A percentile compares a stretch with the other conserved stretches of the same genome.
Evolutionary conservation across 2,113 vertebrate species (phyloP).

Genomic region (Lophura nycthemera): DNA sequence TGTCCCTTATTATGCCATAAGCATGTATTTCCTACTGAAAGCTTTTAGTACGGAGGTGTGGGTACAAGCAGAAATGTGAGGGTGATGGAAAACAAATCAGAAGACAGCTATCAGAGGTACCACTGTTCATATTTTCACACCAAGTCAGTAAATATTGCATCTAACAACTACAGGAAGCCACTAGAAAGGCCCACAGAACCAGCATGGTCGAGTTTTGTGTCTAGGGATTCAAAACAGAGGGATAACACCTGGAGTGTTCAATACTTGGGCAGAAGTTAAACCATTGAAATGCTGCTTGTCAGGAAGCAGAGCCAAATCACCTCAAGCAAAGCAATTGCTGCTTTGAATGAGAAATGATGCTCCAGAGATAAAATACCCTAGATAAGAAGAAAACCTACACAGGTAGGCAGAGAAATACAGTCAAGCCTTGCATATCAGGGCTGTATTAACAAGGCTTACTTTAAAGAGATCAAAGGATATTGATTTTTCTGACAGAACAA

Average conservation of each 20-base stretch:
- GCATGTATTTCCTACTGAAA: background rate
- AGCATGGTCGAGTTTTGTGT: accelerated
- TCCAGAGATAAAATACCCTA: background rate
- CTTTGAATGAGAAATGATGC: background rate
- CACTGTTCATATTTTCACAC: accelerated
- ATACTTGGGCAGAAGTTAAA: background rate
- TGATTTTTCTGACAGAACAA: background rate
- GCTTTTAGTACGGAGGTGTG: background rate
- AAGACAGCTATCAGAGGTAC: background rate
- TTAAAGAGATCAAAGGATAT: background rate
- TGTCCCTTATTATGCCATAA: background rate
- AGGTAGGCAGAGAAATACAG: background rate
- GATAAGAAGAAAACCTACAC: background rate
- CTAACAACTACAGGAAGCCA: background rate
- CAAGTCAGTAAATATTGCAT: background rate
- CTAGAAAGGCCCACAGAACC: background rate
- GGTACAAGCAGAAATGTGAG: background rate
- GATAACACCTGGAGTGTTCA: background rate
- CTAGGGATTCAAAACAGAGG: background rate
- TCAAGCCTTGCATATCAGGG: background rate
- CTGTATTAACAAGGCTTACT: background rate
- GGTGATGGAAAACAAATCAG: background rate
- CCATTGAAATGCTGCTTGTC: accelerated
- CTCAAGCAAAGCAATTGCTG: background rate
- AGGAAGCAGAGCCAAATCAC: background rate